Evolutionary conservation across 2,113 vertebrate species (phyloP), one percentile per base, ranked within the genome.

Genomic region (Speoplatyrhinus poulsoni): DNA sequence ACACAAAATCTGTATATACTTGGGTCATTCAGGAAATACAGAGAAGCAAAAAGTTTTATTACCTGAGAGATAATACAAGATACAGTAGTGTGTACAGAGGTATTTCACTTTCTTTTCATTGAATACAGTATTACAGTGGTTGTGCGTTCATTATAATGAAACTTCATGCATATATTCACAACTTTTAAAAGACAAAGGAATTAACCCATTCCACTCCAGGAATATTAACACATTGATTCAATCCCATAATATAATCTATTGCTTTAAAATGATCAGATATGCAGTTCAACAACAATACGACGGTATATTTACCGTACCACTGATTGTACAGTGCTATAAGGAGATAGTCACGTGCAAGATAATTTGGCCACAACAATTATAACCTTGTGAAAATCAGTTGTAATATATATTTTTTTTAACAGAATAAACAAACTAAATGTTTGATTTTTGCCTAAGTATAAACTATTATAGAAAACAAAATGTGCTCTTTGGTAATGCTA

Each of bases 21-120:
- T 56, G 3, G 54, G 15, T 9, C 7, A n/a, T n/a, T n/a, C 10
- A 9, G 12, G 41, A 69, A 65, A 68, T 46, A 60, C 12, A 62
- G 75, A 50, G 46, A 12, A 48, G 36, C 32, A 73, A 82, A 74
- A 47, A 67, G 12, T 55, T 73, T 49, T 62, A 62, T 48, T 77
- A 85, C 83, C 86, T 87, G 86, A 87, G 83, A 75, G 81, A 50
- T 80, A 60, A 54, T 69, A 77, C 48, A 72, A 74, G 53, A 12
- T 73, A 57, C 75, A 56, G 53, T 65, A 33, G 33, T 68, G 46
- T 11, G 66, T 70, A 79, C 62, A 68, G 65, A 66, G 49, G 47
- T 41, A 62, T 12, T 77, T 52, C 72, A 62, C 50, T 73, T 32
- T 47, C 63, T 56, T 26, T 8, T 69, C 58, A 72, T 53, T 17